phyloP scores from a whole-genome alignment of 2,113 vertebrate genomes.

The Hippotragus niger region DNA sequence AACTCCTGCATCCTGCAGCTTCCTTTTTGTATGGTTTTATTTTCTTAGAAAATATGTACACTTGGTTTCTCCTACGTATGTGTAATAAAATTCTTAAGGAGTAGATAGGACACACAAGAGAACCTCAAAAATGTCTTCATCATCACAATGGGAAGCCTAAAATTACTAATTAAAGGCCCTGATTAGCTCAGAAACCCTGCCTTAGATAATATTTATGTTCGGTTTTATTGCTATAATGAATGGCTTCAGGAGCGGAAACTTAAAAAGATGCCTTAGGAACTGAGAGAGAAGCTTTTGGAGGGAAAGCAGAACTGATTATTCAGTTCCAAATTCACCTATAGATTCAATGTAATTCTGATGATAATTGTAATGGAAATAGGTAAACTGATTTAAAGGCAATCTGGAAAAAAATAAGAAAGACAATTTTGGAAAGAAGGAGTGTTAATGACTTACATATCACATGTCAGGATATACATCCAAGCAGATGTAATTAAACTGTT shows the following conservation, averaged over 20 bases:
- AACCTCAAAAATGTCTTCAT: not conserved
- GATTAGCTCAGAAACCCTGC: not conserved
- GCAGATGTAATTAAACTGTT: not conserved
- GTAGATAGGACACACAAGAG: not conserved
- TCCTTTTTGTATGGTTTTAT: not conserved
- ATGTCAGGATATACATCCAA: not conserved
- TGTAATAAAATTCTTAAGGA: not conserved
- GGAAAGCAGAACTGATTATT: not conserved
- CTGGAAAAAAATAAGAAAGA: not conserved
- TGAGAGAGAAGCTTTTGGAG: not conserved
- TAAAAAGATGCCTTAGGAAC: not conserved
- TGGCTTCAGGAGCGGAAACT: not conserved
- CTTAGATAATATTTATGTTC: not conserved
- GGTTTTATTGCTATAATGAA: not conserved
- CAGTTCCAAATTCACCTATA: not conserved
- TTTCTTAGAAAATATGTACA: not conserved
- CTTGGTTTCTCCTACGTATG: not conserved
- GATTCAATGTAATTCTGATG: not conserved
- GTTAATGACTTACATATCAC: not conserved
- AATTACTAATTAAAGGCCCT: not conserved
- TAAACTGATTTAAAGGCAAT: not conserved
- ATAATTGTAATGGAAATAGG: not conserved
- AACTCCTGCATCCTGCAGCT: not conserved
- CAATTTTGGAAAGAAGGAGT: not conserved
- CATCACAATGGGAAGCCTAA: not conserved